These are phyloP conservation scores for Andinoacara biseriatus DNA, from an alignment of 2,113 vertebrate genomes.

Conservation along the genomic window DNA sequence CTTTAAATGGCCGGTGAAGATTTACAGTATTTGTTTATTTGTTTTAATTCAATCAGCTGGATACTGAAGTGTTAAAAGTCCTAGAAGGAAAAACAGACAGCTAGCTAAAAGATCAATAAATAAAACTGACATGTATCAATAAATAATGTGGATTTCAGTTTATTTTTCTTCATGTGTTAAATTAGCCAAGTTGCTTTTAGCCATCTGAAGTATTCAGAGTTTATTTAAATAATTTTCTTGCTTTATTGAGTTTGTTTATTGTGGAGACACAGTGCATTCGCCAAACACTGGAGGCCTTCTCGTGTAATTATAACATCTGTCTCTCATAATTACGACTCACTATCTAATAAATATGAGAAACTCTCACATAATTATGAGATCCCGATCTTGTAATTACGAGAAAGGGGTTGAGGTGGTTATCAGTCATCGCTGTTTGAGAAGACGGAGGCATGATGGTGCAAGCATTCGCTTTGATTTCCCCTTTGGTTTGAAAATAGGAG, in stretches of 20 bases:
- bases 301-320: conserved; percentile 1
- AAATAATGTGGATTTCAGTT: not conserved
- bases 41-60: not conserved
- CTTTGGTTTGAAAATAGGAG: not conserved
- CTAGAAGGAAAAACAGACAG: not conserved
- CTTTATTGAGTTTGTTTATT: not conserved
- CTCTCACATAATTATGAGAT: not conserved
- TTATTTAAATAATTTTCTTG: not conserved
- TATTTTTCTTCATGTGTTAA: not conserved
- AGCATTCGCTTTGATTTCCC: not conserved
- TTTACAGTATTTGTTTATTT: too few species aligned
- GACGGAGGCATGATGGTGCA: not conserved
- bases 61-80: not conserved
- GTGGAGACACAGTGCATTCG: not conserved
- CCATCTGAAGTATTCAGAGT: not conserved
- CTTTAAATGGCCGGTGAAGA: not conserved
- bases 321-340: not conserved
- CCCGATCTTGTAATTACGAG: not conserved
- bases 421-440: not conserved
- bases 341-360: conserved; percentile 8
- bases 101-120: not conserved
- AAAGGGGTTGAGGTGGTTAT: not conserved
- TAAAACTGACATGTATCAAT: not conserved
- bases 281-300: not conserved
- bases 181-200: not conserved